Conservation (phyloP, 2,113 vertebrate species). For the Ceratotherium simum region DNA sequence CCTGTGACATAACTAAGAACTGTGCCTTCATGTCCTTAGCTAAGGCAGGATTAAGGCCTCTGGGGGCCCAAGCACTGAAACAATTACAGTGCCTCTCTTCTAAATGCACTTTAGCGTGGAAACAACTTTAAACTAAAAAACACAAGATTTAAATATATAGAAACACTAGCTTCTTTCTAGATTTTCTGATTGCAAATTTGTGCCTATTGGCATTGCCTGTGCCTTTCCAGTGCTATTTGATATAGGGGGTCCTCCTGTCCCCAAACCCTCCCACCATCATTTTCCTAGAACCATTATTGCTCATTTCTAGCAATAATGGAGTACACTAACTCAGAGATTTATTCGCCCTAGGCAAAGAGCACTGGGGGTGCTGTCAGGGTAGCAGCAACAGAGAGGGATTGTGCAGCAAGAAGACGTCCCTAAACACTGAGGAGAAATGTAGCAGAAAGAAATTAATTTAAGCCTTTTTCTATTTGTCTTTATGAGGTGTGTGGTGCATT, state of each 20-base stretch:
- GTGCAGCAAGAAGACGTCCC: background rate
- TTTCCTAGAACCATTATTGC: background rate
- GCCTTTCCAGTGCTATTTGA: background rate
- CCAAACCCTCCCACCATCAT: background rate
- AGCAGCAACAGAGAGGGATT: background rate
- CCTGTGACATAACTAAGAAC: constrained; percentile 15
- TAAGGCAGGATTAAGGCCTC: background rate
- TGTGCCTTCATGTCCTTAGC: background rate
- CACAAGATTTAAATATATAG: background rate
- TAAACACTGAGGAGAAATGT: background rate
- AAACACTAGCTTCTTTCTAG: background rate
- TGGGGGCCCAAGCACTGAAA: background rate
- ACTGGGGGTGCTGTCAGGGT: background rate
- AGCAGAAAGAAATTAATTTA: background rate
- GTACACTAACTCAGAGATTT: background rate
- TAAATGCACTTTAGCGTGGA: background rate
- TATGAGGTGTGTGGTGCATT: background rate
- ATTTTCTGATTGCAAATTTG: background rate
- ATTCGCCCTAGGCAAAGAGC: too few relatives aligned
- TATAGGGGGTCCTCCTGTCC: background rate
- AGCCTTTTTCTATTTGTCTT: background rate
- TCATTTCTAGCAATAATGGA: background rate
- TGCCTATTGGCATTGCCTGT: background rate
- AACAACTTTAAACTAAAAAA: constrained; percentile 15
- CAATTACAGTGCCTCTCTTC: background rate